phyloP scores from a whole-genome alignment of 2,797 vertebrate species.

The Rhadinocentrus ornatus region DNA sequence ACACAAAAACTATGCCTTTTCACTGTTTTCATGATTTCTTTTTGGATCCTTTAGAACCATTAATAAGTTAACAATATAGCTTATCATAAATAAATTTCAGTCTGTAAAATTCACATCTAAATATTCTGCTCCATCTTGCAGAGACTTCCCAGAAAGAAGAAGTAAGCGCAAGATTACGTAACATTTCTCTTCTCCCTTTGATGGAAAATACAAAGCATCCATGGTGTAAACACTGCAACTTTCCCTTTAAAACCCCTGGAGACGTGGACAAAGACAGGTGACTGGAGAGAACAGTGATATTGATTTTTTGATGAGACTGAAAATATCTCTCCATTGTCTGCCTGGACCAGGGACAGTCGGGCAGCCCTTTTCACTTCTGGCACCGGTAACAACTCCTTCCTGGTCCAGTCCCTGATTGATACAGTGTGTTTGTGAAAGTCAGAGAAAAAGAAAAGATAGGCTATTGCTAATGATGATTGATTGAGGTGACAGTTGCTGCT shows the following conservation, averaged over 20 bases:
- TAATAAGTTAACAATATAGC: slow-evolving; percentile 80
- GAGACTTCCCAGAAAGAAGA: slow-evolving; percentile 45
- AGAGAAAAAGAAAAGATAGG: slow-evolving; percentile 41
- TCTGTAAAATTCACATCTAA: slow-evolving; percentile 79
- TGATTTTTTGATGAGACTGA: slow-evolving; percentile 24
- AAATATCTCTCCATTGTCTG: slow-evolving; percentile 41
- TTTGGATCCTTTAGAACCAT: slow-evolving; percentile 59
- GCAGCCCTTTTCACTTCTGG: slow-evolving; percentile 70
- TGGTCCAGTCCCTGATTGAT: slow-evolving; percentile 71
- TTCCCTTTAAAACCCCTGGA: slow-evolving; percentile 64
- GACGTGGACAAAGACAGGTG: slow-evolving; percentile 40
- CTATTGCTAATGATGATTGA: slow-evolving; percentile 78
- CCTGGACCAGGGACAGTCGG: slow-evolving; percentile 55
- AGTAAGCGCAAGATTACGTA: slow-evolving; percentile 32
- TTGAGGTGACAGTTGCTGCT: slow-evolving; percentile 62
- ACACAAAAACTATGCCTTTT: slow-evolving; percentile 44
- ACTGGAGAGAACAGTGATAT: slow-evolving; percentile 34
- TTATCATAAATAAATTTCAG: slow-evolving; percentile 76
- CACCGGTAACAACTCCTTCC: slow-evolving; percentile 47
- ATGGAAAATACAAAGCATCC: slow-evolving; percentile 57
- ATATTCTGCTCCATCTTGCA: slow-evolving; percentile 60
- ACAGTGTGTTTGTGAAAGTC: slow-evolving; percentile 41
- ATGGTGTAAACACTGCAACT: slow-evolving; percentile 59
- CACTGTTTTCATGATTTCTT: slow-evolving; percentile 44
- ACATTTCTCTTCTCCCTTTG: slow-evolving; percentile 34